Base-by-base conservation (phyloP, 2,888 invertebrate genomes). In the Trichacis sp. region DNA sequence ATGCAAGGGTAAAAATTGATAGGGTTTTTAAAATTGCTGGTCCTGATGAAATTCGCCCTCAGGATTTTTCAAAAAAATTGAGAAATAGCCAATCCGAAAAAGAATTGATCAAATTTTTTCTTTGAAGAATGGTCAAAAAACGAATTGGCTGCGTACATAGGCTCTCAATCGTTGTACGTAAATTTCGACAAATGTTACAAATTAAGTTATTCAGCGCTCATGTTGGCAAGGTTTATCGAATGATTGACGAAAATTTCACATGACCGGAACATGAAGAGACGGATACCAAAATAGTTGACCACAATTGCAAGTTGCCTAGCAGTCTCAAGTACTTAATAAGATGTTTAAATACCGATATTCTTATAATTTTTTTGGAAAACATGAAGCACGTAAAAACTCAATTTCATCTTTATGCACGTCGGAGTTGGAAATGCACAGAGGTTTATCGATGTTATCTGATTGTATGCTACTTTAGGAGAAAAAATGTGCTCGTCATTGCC, bases 31-130 rank as follows among this genome's bases (percentile, higher is more conserved):
- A 24, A 24, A 24, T 24, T 24, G 3, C 24, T 5, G 52, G 58
- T 11, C 8, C 46, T 1, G 51, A 58, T 43, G 51, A 51, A 46
- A n/a, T 11, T 20, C 18, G 57, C 4, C 38, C 57, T 33, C 0
- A 17, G 1, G 38, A 52, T 52, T 58, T 58, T 29, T 17, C 51
- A 4, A 40, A 20, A 20, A 69, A 68, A 38, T 56, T 73, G 42
- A 69, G 61, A 61, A 75, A 74, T 48, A 40, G 14, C 1, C 24
- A 71, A 30, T 74, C 73, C 20, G 70, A 71, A 12, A n/a, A 52
- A 47, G 45, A 30, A 53, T 46, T 52, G 57, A 50, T 40, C 24
- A 24, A 24, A n/a, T 24, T 24, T 24, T 24, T 24, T 24, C 15
- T 18, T 66, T 29, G 69, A 63, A 66, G 54, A 64, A 53, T 52